A percentile compares a stretch with the other conserved stretches of the same genome.
These are phyloP conservation scores for Forpus xanthops DNA, from an alignment of 2,797 vertebrate genomes.

Conservation along the genomic window DNA sequence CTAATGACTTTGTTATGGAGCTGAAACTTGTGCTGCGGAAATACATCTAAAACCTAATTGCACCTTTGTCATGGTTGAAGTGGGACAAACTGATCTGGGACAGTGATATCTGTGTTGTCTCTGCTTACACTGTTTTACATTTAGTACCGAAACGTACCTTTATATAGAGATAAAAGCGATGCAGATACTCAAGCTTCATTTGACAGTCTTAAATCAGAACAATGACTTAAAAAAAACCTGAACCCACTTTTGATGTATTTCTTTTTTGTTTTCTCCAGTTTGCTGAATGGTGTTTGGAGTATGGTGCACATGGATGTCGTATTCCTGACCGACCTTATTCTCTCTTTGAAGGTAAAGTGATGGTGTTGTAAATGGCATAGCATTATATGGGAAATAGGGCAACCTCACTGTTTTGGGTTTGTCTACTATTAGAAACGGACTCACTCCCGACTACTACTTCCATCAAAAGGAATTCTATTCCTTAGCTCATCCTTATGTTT, in stretches of 20 bases:
- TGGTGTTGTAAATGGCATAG: neutral
- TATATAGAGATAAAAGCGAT: neutral
- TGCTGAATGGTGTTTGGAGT: conserved; percentile 97
- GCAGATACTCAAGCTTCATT: neutral
- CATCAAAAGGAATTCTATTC: neutral
- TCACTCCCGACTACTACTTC: neutral
- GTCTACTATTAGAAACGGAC: neutral
- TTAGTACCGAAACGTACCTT: neutral
- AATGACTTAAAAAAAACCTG: neutral
- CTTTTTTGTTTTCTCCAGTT: conserved; percentile 78
- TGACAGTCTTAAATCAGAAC: neutral
- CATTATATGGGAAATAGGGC: neutral
- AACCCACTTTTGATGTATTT: neutral
- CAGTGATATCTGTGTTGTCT: neutral
- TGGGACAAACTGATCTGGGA: neutral
- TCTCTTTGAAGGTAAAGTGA: conserved; percentile 94
- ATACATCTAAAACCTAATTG: neutral
- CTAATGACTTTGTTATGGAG: neutral
- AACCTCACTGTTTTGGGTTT: neutral
- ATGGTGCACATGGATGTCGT: conserved; percentile 94
- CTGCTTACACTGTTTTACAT: neutral
- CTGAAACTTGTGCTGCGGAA: neutral
- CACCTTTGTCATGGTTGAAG: neutral
- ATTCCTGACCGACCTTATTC: conserved; percentile 97
- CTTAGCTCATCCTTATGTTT: neutral